Evolutionary conservation across 92 coral and sea anemone genomes (phyloP), one percentile per base, ranked within the genome.

Genomic region (Parazoanthus darwini): DNA sequence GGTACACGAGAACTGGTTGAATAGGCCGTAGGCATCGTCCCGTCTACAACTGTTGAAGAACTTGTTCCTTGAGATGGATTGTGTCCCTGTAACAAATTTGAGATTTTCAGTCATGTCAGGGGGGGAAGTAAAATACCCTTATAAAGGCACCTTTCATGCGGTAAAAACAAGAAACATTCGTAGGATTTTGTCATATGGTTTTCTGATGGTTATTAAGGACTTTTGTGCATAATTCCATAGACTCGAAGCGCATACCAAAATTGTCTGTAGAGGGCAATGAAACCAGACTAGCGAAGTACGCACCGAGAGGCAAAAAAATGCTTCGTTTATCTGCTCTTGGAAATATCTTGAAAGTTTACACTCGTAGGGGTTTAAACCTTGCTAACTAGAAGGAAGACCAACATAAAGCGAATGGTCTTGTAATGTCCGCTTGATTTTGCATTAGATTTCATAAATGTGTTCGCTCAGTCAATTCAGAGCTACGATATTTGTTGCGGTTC

Each of bases 41-140:
- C 79, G 66, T 70, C 78, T 1, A 66, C 78, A 70, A 18, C 58
- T 0, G 78, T 43, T 15, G 87, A 42, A 29, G 63, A 8, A 9
- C 35, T 20, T 42, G 66, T n/a, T 38, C 76, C 77, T 43, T 48
- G 38, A 9, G 8, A 20, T n/a, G 86, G 87, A 20, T n/a, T 84
- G 65, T 70, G 78, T 13, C 79, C 87, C 87, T 84, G 79, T 5
- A 72, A 84, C 2, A 48, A 18, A 7, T 48, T 15, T 35, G 22
- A 46, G 8, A 83, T 18, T n/a, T 15, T 1, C 4, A 66, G 25
- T 20, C 8, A n/a, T 79, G 66, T 63, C 68, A 63, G 13, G 33
- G 33, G 33, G 33, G 33, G 33, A 0, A 29, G 33, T 0, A 29
- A 29, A 29, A 29, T 29, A 29, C 33, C 33, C 33, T 29, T 29